Percentiles rank a stretch among this genome's conserved stretches.
phyloP scores from a whole-genome alignment of 2,888 invertebrate species.

The Microplitis manilae region DNA sequence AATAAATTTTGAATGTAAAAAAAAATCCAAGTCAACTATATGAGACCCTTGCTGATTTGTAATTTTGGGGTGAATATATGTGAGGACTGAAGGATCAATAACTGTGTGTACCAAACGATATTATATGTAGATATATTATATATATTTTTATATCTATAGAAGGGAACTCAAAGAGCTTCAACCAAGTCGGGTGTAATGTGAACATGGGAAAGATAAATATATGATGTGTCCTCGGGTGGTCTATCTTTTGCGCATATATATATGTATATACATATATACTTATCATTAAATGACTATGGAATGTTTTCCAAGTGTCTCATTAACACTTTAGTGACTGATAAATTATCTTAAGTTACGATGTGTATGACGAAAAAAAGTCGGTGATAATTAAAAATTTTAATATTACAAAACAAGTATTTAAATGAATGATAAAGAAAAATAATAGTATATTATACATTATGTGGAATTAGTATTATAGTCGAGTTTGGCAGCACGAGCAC shows the following conservation, averaged over 20 bases:
- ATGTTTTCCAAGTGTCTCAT: conserved; percentile 49
- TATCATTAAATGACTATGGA: conserved; percentile 41
- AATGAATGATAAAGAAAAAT: too few relatives aligned
- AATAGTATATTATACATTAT: too few relatives aligned
- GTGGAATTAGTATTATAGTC: too few relatives aligned
- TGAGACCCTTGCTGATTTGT: neutral
- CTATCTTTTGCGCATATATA: conserved; percentile 27
- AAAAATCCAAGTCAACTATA: conserved; percentile 37
- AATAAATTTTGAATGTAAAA: conserved; percentile 28
- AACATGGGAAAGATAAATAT: conserved; percentile 54
- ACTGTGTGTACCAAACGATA: neutral
- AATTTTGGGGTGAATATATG: neutral
- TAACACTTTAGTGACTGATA: conserved; percentile 43
- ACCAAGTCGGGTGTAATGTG: conserved; percentile 46
- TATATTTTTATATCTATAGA: neutral
- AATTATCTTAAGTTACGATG: conserved; percentile 29
- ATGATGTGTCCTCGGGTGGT: conserved; percentile 48
- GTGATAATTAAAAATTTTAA: neutral
- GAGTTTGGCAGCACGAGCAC: too few relatives aligned
- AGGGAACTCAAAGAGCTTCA: conserved; percentile 21
- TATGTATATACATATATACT: conserved; percentile 14
- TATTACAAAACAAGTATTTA: too few relatives aligned
- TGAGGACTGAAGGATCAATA: conserved; percentile 3
- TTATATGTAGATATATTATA: neutral
- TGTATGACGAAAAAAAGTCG: neutral